These are phyloP conservation scores for Colostygia pectinataria DNA, from an alignment of 2,888 invertebrate genomes.

Conservation along the genomic window DNA sequence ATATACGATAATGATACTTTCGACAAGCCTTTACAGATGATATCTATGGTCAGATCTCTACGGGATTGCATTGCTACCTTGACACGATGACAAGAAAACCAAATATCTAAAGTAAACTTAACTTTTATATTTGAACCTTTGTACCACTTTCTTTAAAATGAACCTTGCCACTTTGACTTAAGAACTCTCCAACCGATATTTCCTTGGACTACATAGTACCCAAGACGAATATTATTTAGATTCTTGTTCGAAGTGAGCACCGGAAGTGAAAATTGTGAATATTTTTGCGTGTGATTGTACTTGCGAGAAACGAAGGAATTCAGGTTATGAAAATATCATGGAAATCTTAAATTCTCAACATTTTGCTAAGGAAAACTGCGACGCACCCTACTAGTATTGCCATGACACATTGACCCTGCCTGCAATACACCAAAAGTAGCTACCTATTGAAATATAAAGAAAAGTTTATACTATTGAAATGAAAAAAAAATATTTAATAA, in stretches of 20 bases:
- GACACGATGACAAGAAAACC: constrained; percentile 5
- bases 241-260: constrained; percentile 43
- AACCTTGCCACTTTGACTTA: constrained; percentile 5
- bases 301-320: constrained; percentile 8
- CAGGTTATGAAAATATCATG: constrained; percentile 5
- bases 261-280: constrained; percentile 33
- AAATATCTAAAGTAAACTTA: constrained; percentile 7
- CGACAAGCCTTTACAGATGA: too few relatives aligned
- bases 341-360: constrained; percentile 6
- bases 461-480: too few relatives aligned
- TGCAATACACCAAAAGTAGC: too few relatives aligned
- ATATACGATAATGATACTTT: too few relatives aligned
- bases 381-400: too few relatives aligned
- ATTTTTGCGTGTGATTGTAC: constrained; percentile 25
- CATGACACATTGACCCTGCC: too few relatives aligned
- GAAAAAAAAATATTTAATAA: too few relatives aligned
- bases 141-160: constrained; percentile 2
- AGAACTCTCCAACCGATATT: constrained; percentile 6
- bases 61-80: constrained; percentile 11
- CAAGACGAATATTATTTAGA: constrained; percentile 48
- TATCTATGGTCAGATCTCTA: background rate
- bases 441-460: too few relatives aligned
- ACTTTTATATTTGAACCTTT: background rate
- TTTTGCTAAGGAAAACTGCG: too few relatives aligned
- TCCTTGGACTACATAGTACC: constrained; percentile 15